Evolutionary conservation across 2,888 invertebrate species (phyloP).

Genomic region (Microplitis deprimator): DNA sequence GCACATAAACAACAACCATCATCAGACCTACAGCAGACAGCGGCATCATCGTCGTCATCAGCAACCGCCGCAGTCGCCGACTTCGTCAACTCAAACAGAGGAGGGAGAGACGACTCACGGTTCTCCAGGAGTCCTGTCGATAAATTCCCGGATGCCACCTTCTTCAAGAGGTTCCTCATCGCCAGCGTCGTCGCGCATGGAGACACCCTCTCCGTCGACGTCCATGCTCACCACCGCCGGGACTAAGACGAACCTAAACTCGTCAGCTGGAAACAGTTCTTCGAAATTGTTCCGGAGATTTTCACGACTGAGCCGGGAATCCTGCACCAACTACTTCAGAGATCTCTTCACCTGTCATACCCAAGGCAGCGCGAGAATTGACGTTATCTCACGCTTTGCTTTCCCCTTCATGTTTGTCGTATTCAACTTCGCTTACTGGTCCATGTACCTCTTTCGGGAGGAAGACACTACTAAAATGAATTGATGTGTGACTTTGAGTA

Average conservation of each 20-base stretch:
- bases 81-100: conserved; percentile 59
- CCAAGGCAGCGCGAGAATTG: conserved; percentile 80
- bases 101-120: conserved; percentile 46
- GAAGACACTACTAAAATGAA: conserved; percentile 86
- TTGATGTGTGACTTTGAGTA: conserved; percentile 74
- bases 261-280: conserved; percentile 35
- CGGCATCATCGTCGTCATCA: conserved; percentile 39
- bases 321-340: conserved; percentile 59
- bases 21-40: conserved; percentile 43
- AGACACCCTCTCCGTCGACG: conserved; percentile 49
- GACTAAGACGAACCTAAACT: conserved; percentile 55
- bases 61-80: conserved; percentile 55
- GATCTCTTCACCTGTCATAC: conserved; percentile 63
- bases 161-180: conserved; percentile 49
- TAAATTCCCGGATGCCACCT: conserved; percentile 44
- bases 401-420: conserved; percentile 94
- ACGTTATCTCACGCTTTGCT: conserved; percentile 94
- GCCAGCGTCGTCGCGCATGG: conserved; percentile 54
- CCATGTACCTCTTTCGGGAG: conserved; percentile 85
- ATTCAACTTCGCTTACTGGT: conserved; percentile 96
- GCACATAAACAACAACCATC: conserved; percentile 39
- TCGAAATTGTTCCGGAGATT: conserved; percentile 54
- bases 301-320: conserved; percentile 52
- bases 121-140: conserved; percentile 47
- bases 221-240: conserved; percentile 44